Conservation (phyloP, 2,797 vertebrate species). For the Cephalopachus bancanus region DNA sequence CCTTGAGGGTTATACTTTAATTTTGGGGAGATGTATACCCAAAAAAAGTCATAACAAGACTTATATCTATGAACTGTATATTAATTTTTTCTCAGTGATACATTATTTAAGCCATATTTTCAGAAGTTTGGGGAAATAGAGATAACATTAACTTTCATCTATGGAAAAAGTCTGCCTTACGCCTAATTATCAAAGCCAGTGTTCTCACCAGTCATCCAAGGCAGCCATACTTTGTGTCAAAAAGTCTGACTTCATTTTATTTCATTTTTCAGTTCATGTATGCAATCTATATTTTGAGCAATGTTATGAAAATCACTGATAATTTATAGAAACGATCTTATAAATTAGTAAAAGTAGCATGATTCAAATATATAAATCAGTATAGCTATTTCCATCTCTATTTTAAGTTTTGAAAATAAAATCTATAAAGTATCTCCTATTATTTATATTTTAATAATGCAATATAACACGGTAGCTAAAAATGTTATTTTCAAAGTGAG, state of each 20-base stretch:
- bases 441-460: conserved; percentile 61
- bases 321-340: background rate
- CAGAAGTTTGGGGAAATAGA: conserved; percentile 4
- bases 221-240: background rate
- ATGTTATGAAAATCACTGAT: background rate
- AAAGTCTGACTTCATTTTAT: conserved; percentile 16
- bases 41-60: background rate
- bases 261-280: conserved; percentile 28
- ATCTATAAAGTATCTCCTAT: conserved; percentile 2
- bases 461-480: background rate
- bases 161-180: background rate
- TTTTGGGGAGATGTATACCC: background rate
- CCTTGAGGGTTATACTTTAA: background rate
- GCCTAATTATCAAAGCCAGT: background rate
- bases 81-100: background rate
- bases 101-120: background rate
- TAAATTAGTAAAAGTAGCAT: conserved; percentile 38
- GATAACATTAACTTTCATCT: conserved; percentile 56
- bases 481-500: conserved; percentile 50
- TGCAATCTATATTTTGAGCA: background rate
- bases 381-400: conserved; percentile 25
- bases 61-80: background rate
- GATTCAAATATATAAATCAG: background rate
- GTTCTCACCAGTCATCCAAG: background rate
- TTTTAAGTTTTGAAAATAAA: conserved; percentile 41